phyloP scores from a whole-genome alignment of 2,797 vertebrate species.

The Danio tinwini region DNA sequence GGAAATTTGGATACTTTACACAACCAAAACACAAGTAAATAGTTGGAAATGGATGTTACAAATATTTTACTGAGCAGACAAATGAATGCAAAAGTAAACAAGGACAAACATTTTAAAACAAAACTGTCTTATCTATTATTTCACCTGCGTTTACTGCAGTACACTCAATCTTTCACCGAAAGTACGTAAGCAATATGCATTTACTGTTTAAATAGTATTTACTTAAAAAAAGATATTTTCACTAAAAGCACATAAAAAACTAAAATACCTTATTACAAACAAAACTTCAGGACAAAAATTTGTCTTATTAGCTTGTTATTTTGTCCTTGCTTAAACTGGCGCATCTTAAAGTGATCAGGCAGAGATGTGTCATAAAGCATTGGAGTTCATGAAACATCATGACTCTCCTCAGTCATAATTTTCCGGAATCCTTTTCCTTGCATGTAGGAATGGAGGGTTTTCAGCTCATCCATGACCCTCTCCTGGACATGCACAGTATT shows the following conservation, averaged over 20 bases:
- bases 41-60: neutral
- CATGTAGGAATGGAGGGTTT: slow-evolving; percentile 56
- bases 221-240: neutral
- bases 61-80: slow-evolving; percentile 35
- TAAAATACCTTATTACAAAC: neutral
- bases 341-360: neutral
- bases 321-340: neutral
- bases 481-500: slow-evolving; percentile 38
- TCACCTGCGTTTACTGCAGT: slow-evolving; percentile 41
- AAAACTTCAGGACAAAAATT: neutral
- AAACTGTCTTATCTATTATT: slow-evolving; percentile 9
- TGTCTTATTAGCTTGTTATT: slow-evolving; percentile 19
- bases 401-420: neutral
- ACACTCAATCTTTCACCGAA: slow-evolving; percentile 52
- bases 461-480: slow-evolving; percentile 57
- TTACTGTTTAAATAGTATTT: slow-evolving; percentile 29
- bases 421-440: slow-evolving; percentile 52
- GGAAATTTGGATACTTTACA: neutral
- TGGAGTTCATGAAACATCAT: neutral
- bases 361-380: neutral
- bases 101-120: neutral
- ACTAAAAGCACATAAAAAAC: slow-evolving; percentile 7
- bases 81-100: slow-evolving; percentile 9
- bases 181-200: slow-evolving; percentile 33
- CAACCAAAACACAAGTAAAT: neutral